Conservation (phyloP, 2,797 vertebrate species). For the Pelobates cultripes region DNA sequence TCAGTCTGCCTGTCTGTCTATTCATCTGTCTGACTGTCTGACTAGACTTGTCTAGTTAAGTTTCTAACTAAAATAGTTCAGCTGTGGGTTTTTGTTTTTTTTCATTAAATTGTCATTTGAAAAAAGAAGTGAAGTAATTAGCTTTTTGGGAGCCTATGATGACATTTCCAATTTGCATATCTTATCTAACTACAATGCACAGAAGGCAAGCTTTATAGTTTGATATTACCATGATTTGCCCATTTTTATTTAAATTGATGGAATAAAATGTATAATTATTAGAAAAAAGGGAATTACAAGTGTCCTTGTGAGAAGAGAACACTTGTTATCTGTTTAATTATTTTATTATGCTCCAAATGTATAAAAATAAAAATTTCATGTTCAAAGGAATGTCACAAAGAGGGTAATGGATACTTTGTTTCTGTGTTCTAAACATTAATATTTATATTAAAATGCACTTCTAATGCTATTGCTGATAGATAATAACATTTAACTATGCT, state of each 20-base stretch:
- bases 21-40: too few relatives aligned
- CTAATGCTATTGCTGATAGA: too few relatives aligned
- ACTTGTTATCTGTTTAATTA: constrained; percentile 34
- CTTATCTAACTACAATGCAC: constrained; percentile 8
- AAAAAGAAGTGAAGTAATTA: constrained; percentile 25
- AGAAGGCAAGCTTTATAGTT: constrained; percentile 21
- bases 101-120: neutral
- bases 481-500: too few relatives aligned
- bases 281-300: constrained; percentile 6
- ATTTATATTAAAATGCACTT: too few relatives aligned
- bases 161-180: constrained; percentile 45
- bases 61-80: too few relatives aligned
- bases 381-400: neutral
- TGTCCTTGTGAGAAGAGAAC: constrained; percentile 17
- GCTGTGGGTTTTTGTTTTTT: too few relatives aligned
- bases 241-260: constrained; percentile 35
- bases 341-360: constrained; percentile 20
- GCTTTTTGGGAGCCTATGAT: constrained; percentile 9
- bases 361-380: constrained; percentile 1
- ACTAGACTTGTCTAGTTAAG: too few relatives aligned
- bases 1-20: too few relatives aligned
- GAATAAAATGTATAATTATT: constrained; percentile 42
- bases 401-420: neutral
- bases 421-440: neutral
- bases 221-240: constrained; percentile 22